phyloP scores from a whole-genome alignment of 2,113 vertebrate species.

The Corythornis madagascariensis region DNA sequence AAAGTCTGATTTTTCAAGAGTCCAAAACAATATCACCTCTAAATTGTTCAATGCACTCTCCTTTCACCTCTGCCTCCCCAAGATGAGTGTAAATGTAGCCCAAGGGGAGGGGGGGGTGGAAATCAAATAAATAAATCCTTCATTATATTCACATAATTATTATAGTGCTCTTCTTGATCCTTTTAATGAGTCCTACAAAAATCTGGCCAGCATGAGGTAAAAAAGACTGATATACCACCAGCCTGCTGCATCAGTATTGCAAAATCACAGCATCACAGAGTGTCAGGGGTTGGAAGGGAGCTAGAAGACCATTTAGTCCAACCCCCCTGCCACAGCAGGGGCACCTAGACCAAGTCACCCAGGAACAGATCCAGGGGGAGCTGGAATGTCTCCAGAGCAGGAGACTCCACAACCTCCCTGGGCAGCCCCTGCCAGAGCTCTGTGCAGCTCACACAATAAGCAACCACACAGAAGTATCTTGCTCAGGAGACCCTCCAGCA shows the following conservation, averaged over 20 bases:
- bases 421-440: no score
- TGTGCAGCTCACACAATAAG: neutral
- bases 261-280: neutral
- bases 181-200: neutral
- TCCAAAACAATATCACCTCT: neutral
- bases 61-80: neutral
- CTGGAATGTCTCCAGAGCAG: no score
- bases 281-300: no score
- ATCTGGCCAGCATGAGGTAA: neutral
- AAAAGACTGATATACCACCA: neutral
- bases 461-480: neutral
- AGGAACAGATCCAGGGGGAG: no score
- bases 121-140: neutral
- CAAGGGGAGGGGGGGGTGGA: accelerated
- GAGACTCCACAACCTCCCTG: no score
- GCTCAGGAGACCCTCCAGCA: neutral
- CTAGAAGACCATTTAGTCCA: no score
- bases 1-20: neutral
- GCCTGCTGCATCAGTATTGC: neutral
- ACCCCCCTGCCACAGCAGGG: no score
- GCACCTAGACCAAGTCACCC: no score
- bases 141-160: neutral
- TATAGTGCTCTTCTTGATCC: neutral
- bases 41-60: neutral
- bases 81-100: neutral